phyloP scores from a whole-genome alignment of 2,888 invertebrate genomes.

The Tethea ocularis region DNA sequence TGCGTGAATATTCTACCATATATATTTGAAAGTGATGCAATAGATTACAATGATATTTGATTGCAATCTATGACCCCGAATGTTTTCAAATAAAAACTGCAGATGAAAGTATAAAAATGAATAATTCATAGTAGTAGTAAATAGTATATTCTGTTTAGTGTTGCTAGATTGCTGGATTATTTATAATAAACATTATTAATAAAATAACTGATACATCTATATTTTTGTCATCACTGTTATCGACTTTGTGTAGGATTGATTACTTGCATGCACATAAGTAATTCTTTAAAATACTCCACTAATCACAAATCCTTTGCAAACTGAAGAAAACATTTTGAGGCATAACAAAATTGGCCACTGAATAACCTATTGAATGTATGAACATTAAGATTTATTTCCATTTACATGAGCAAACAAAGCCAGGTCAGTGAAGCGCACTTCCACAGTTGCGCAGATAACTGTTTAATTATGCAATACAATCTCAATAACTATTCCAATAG shows the following conservation, averaged over 20 bases:
- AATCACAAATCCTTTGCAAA: not conserved
- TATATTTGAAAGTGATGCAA: not conserved
- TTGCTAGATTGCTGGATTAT: no score
- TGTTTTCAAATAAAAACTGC: not conserved
- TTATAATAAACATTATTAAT: no score
- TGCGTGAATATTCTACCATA: not conserved
- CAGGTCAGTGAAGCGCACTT: conserved; percentile 47
- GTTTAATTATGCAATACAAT: conserved; percentile 34
- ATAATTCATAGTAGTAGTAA: no score
- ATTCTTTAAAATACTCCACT: not conserved
- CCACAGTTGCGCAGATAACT: conserved; percentile 37
- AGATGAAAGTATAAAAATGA: not conserved
- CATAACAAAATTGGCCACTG: not conserved
- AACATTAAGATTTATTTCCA: conserved; percentile 36
- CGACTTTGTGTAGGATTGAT: no score
- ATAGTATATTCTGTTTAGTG: no score
- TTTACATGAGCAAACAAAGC: conserved; percentile 51
- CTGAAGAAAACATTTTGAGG: not conserved
- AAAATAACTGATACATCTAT: no score
- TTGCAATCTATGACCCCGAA: not conserved
- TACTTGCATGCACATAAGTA: no score
- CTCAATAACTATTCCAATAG: conserved; percentile 33
- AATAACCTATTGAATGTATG: conserved; percentile 19
- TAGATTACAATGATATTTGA: not conserved
- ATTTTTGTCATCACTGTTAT: no score